Percentiles rank a stretch among this genome's conserved stretches.
Evolutionary conservation across 2,797 vertebrate species (phyloP).

Genomic region (Pangasius krempfi): DNA sequence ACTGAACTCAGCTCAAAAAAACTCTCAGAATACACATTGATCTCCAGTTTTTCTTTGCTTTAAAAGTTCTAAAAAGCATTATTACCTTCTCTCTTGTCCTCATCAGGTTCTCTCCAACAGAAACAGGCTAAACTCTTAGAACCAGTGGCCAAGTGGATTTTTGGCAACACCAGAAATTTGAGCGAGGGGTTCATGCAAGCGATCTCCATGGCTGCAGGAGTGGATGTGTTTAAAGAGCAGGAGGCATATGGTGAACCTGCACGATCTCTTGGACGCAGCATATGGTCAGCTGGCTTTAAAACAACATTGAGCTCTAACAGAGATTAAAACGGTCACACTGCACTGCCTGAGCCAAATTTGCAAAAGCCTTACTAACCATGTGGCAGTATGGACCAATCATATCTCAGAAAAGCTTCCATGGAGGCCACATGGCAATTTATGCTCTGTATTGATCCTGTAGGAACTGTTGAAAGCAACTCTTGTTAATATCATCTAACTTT

Average conservation of each 20-base stretch:
- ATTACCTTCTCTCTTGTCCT: slow-evolving; percentile 53
- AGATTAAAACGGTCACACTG: slow-evolving; percentile 54
- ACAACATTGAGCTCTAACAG: slow-evolving; percentile 14
- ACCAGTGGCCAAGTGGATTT: slow-evolving; percentile 39
- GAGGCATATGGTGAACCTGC: slow-evolving; percentile 47
- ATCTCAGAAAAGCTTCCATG: slow-evolving; percentile 16
- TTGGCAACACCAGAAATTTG: slow-evolving; percentile 45
- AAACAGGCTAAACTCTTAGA: slow-evolving; percentile 49
- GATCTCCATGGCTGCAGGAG: slow-evolving; percentile 43
- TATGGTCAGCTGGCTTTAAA: slow-evolving; percentile 57
- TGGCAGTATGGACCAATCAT: slow-evolving; percentile 7
- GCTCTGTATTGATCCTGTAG: background rate
- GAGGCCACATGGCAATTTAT: background rate
- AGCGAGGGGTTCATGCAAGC: slow-evolving; percentile 34
- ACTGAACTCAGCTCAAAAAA: background rate
- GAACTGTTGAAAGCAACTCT: background rate
- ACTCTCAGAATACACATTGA: background rate
- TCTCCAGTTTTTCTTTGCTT: background rate
- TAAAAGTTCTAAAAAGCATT: slow-evolving; percentile 24
- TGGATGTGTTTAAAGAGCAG: slow-evolving; percentile 45
- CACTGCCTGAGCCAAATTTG: slow-evolving; percentile 34
- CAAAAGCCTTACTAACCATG: slow-evolving; percentile 5
- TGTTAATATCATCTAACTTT: slow-evolving; percentile 8
- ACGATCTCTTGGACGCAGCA: slow-evolving; percentile 47
- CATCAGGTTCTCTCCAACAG: slow-evolving; percentile 44